Percentiles rank a stretch among this genome's conserved stretches.
phyloP scores from a whole-genome alignment of 35 echinoderm and acorn worm species.

The Ophiothrix spiculata region DNA sequence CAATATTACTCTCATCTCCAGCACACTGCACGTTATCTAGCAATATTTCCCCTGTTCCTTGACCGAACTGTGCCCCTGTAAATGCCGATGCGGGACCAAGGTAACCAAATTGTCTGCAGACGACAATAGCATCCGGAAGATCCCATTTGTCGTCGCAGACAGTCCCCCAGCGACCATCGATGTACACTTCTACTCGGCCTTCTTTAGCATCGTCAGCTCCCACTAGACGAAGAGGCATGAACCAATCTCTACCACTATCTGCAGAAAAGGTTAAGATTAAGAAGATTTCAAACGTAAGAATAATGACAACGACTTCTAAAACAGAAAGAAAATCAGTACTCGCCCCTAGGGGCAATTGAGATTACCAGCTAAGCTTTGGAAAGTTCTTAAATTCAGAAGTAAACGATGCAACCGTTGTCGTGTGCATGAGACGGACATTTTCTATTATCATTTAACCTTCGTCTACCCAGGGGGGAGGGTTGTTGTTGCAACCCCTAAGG shows the following conservation, averaged over 20 bases:
- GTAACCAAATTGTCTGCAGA: conserved; percentile 6
- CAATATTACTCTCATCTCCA: background rate
- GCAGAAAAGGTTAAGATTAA: too few species aligned
- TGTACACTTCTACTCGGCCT: conserved; percentile 45
- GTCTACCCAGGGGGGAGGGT: too few species aligned
- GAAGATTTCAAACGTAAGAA: too few species aligned
- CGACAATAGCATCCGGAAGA: conserved; percentile 37
- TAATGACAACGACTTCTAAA: too few species aligned
- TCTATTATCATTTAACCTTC: too few species aligned
- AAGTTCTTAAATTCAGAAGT: too few species aligned
- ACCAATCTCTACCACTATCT: conserved; percentile 1
- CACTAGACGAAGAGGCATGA: background rate
- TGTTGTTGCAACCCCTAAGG: too few species aligned
- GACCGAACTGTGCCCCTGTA: background rate
- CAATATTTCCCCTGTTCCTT: background rate
- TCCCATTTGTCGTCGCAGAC: conserved; percentile 49
- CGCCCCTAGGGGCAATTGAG: too few species aligned
- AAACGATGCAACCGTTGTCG: too few species aligned
- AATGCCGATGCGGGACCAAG: background rate
- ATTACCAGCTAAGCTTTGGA: too few species aligned
- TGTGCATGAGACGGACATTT: too few species aligned
- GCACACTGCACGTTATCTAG: background rate
- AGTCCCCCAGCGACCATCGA: conserved; percentile 39
- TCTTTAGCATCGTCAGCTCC: background rate
- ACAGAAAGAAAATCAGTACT: too few species aligned